phyloP scores from a whole-genome alignment of 2,113 vertebrate genomes.

The Laticauda laticaudata region DNA sequence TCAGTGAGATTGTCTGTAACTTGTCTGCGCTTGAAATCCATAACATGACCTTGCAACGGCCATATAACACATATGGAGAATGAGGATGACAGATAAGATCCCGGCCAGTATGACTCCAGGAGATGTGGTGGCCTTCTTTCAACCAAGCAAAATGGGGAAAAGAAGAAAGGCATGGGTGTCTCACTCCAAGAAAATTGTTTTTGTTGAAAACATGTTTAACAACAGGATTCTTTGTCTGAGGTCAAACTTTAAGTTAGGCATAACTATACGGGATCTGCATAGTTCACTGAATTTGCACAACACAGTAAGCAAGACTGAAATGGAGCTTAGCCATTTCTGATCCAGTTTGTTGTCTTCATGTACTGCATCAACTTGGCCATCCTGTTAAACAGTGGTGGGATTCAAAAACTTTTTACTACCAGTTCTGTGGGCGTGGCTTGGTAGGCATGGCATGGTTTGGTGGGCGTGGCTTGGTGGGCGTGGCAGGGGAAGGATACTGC shows the following conservation, averaged over 20 bases:
- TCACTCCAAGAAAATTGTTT: too few species aligned
- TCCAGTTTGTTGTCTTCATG: not conserved
- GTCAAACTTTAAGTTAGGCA: too few species aligned
- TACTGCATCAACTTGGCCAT: not conserved
- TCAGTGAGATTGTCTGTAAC: not conserved
- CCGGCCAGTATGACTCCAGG: too few species aligned
- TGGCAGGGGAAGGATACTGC: too few species aligned
- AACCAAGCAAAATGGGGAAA: not conserved
- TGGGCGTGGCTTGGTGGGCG: too few species aligned
- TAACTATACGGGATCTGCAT: not conserved
- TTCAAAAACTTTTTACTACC: too few species aligned
- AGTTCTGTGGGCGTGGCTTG: too few species aligned
- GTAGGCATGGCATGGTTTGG: too few species aligned
- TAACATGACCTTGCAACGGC: not conserved
- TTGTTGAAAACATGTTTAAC: too few species aligned
- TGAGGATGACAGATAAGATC: conserved; percentile 1
- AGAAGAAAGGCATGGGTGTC: too few species aligned
- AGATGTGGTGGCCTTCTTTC: not conserved
- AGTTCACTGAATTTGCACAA: not conserved
- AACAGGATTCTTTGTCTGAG: too few species aligned
- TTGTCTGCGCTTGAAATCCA: not conserved
- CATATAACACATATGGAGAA: not conserved
- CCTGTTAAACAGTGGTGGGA: not conserved
- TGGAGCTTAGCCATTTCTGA: not conserved
- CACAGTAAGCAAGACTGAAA: not conserved